Conservation (phyloP, 2,888 invertebrate species). For the Drosophila fulvimacula region DNA sequence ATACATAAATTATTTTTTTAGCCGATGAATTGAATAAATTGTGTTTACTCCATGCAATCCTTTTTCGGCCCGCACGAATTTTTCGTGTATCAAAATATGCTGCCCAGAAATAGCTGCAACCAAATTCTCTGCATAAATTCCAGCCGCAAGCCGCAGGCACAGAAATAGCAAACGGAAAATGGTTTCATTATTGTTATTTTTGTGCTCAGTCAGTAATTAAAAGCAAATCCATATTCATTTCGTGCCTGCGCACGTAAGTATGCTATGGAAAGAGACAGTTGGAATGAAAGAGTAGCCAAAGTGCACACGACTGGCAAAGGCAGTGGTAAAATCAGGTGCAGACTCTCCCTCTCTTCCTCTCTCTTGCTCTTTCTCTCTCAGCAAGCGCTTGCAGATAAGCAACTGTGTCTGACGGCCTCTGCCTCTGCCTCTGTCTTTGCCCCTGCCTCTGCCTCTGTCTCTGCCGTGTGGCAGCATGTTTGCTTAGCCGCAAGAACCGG, state of each 20-base stretch:
- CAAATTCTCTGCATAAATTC: slow-evolving; percentile 13
- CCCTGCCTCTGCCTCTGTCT: slow-evolving; percentile 2
- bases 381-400: slow-evolving; percentile 40
- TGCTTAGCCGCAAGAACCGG: slow-evolving; percentile 46
- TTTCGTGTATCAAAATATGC: slow-evolving; percentile 16
- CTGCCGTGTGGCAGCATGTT: slow-evolving; percentile 54
- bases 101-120: slow-evolving; percentile 32
- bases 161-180: slow-evolving; percentile 40
- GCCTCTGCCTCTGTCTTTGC: not conserved
- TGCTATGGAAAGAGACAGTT: slow-evolving; percentile 22
- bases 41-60: not conserved
- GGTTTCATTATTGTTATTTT: slow-evolving; percentile 20
- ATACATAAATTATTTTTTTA: not conserved
- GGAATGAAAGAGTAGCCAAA: not conserved
- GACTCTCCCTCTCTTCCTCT: slow-evolving; percentile 33
- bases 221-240: slow-evolving; percentile 79
- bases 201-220: slow-evolving; percentile 62
- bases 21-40: not conserved
- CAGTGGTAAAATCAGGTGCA: slow-evolving; percentile 18
- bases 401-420: slow-evolving; percentile 22
- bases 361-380: slow-evolving; percentile 1
- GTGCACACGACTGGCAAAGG: not conserved
- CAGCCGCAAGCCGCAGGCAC: slow-evolving; percentile 15
- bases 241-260: slow-evolving; percentile 51
- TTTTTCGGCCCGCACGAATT: no score